phyloP scores from a whole-genome alignment of 2,797 vertebrate genomes.

The Chloroceryle inda region DNA sequence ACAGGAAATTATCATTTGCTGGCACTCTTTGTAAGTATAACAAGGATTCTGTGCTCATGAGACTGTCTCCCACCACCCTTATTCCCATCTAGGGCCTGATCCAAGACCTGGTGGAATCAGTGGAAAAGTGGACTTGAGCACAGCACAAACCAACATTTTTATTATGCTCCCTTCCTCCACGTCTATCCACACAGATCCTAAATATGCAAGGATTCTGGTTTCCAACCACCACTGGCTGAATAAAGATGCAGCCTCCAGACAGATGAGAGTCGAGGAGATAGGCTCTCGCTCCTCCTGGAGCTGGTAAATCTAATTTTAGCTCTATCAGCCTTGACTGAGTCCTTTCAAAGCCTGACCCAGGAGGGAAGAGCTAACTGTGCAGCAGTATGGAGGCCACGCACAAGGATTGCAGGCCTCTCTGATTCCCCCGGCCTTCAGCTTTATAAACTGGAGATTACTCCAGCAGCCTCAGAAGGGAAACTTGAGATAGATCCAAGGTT shows the following conservation, averaged over 20 bases:
- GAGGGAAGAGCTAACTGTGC: not conserved
- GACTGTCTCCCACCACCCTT: not conserved
- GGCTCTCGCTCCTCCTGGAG: not conserved
- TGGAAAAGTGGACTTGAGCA: not conserved
- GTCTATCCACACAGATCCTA: not conserved
- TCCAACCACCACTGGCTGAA: not conserved
- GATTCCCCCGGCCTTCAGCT: not conserved
- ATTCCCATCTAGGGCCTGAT: not conserved
- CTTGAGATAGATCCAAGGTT: constrained; percentile 33
- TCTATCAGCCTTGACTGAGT: constrained; percentile 35
- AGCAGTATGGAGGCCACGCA: not conserved
- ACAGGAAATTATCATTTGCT: constrained; percentile 46
- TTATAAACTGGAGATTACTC: constrained; percentile 30
- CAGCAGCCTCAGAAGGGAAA: constrained; percentile 38
- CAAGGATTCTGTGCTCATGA: not conserved
- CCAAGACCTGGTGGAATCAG: not conserved
- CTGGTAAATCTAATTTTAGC: constrained; percentile 48
- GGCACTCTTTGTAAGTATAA: not conserved
- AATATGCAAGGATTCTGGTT: not conserved
- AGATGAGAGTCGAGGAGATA: not conserved
- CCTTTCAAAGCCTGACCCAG: constrained; percentile 9
- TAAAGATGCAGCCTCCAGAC: not conserved
- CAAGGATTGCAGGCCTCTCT: not conserved
- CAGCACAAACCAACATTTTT: not conserved
- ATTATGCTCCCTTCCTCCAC: not conserved